A percentile compares a stretch with the other conserved stretches of the same genome.
These are phyloP conservation scores for Drosophila engyochracea DNA, from an alignment of 2,888 invertebrate species.

Conservation along the genomic window DNA sequence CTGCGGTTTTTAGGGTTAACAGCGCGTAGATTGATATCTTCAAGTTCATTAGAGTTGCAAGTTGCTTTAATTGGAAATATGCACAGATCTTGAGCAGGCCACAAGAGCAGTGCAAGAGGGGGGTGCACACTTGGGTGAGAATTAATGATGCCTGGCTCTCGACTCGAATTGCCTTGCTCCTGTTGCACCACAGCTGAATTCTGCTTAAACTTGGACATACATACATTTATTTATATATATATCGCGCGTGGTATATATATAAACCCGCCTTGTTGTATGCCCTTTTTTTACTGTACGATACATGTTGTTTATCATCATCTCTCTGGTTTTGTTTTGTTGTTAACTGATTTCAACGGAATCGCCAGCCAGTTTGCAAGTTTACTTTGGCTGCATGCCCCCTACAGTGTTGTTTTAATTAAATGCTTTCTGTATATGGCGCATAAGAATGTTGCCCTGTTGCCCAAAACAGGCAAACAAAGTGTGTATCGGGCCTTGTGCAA, in stretches of 20 bases:
- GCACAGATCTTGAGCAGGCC: conserved; percentile 50
- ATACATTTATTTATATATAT: conserved; percentile 3
- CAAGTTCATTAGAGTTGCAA: conserved; percentile 79
- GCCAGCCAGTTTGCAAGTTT: conserved; percentile 11
- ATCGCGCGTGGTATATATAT: conserved; percentile 1
- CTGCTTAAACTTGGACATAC: conserved; percentile 68
- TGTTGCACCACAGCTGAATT: conserved; percentile 53
- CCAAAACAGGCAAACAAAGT: not conserved
- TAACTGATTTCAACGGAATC: conserved; percentile 72
- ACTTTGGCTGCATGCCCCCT: conserved; percentile 9
- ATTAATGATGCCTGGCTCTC: conserved; percentile 74
- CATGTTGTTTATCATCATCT: conserved; percentile 1
- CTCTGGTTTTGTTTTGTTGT: conserved; percentile 33
- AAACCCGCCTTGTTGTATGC: conserved; percentile 22
- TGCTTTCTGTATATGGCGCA: conserved; percentile 53
- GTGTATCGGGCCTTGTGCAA: not conserved
- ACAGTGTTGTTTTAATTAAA: conserved; percentile 64
- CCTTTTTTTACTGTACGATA: conserved; percentile 24
- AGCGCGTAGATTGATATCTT: conserved; percentile 81
- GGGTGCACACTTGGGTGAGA: conserved; percentile 72
- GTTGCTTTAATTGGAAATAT: conserved; percentile 80
- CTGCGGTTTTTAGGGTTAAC: conserved; percentile 75
- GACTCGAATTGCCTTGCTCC: conserved; percentile 13
- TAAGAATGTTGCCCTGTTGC: not conserved
- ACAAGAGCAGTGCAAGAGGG: not conserved